Base-by-base conservation (phyloP, 2,113 vertebrate species). In the Pagrus major region DNA sequence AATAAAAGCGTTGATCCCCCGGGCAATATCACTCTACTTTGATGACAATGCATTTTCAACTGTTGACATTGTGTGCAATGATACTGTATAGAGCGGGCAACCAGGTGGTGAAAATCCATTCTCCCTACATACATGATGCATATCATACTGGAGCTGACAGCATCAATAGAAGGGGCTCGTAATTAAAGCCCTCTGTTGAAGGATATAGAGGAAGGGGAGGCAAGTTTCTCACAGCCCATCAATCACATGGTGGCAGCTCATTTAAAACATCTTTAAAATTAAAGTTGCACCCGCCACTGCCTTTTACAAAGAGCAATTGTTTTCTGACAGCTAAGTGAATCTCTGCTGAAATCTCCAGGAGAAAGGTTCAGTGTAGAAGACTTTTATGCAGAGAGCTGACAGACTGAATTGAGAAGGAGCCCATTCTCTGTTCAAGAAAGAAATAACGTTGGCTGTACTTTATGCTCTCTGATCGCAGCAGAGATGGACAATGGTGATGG, bases 211-310 rank as follows among this genome's bases (percentile, higher is more conserved):
- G 75, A 86, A 77, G 11, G 60, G 59, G 64, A 83, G 81, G 83
- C 75, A 79, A 60, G 75, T 75, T 87, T 79, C 82, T 61, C 76
- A 61, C 59, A 47, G 71, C 55, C 81, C 84, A 93, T 94, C 92
- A 89, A 92, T 94, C 93, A 92, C 78, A 20, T 10, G 2, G 14
- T 82, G 90, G 78, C 94, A 93, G 90, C 86, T 93, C 86, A 79
- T 92, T 89, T 91, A 86, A 92, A 93, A 84, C 88, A 87, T 89
- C 86, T 94, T 91, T 91, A 90, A 93, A 93, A 93, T 92, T 86
- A 93, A 90, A 93, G 86, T 78, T 85, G 76, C 86, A 73, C 76
- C 88, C 82, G 82, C 76, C 80, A 46, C 71, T 31, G 72, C 76
- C 78, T 90, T 86, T 84, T 78, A 86, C 78, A 85, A 82, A 86